Evolutionary conservation across 2,113 vertebrate species (phyloP).

Genomic region (Sebastes fasciatus): DNA sequence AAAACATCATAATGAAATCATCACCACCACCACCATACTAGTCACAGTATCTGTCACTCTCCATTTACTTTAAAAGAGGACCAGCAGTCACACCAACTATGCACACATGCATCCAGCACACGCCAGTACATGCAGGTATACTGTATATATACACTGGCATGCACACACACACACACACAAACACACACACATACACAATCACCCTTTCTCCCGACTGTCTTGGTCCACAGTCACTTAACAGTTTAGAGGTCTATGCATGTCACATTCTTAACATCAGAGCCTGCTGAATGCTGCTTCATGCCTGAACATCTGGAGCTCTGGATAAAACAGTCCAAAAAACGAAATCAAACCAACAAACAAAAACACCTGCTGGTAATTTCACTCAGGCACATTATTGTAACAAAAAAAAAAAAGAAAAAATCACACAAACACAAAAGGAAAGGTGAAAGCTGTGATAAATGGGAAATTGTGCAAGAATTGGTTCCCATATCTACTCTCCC

Average conservation of each 20-base stretch:
- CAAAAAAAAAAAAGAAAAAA: background rate
- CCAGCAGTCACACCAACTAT: conserved; percentile 34
- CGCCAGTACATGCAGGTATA: conserved; percentile 16
- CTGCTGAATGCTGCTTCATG: conserved; percentile 66
- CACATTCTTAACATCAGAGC: conserved; percentile 79
- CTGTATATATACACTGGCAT: conserved; percentile 11
- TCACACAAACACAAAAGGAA: conserved; percentile 35
- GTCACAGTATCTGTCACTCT: conserved; percentile 46
- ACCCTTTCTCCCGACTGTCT: conserved; percentile 13
- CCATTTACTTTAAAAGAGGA: conserved; percentile 51
- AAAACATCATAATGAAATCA: conserved; percentile 57
- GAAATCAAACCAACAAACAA: conserved; percentile 5
- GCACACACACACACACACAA: conserved; percentile 2
- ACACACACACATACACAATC: background rate
- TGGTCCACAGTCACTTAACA: conserved; percentile 70
- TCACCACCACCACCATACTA: conserved; percentile 25
- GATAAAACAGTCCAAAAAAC: conserved; percentile 42
- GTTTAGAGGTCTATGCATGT: conserved; percentile 78
- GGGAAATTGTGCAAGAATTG: conserved; percentile 75
- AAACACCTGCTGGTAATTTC: conserved; percentile 66
- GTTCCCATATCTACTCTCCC: conserved; percentile 55
- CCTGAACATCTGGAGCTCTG: conserved; percentile 56
- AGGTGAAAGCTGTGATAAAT: conserved; percentile 49
- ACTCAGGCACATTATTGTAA: conserved; percentile 70
- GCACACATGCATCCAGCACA: conserved; percentile 30